phyloP scores from a whole-genome alignment of 1,140 invertebrate species.

The Notospermus geniculatus region DNA sequence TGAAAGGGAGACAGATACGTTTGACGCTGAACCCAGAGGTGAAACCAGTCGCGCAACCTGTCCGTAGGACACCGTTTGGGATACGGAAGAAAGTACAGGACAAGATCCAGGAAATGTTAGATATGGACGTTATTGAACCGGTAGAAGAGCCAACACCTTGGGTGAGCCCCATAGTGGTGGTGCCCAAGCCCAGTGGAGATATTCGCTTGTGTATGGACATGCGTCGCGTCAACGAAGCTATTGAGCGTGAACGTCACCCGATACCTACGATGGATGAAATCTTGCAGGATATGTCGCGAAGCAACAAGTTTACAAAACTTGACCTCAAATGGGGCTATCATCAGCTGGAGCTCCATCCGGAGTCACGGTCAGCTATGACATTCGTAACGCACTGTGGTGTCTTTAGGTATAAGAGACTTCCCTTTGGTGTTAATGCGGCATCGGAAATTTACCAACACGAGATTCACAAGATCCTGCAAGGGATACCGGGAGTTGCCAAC shows the following conservation, averaged over 20 bases:
- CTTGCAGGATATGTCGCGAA: conserved; percentile 27
- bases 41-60: no score
- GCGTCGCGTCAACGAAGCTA: conserved; percentile 29
- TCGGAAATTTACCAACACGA: conserved; percentile 13
- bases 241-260: conserved; percentile 20
- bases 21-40: no score
- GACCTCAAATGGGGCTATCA: conserved; percentile 28
- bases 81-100: no score
- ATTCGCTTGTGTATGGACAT: conserved; percentile 37
- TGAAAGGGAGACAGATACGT: no score
- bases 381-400: conserved; percentile 11
- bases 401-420: conserved; percentile 12
- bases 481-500: not conserved
- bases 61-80: no score
- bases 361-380: conserved; percentile 19
- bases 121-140: no score
- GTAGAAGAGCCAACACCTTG: no score
- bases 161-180: conserved; percentile 25
- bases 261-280: conserved; percentile 37
- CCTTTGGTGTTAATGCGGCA: conserved; percentile 13
- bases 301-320: conserved; percentile 22
- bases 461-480: conserved; percentile 17
- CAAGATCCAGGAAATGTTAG: no score
- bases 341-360: conserved; percentile 22
- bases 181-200: conserved; percentile 25